Percentiles rank a stretch among this genome's conserved stretches.
Evolutionary conservation across 2,797 vertebrate genomes (phyloP).

Genomic region (Cossypha caffra): DNA sequence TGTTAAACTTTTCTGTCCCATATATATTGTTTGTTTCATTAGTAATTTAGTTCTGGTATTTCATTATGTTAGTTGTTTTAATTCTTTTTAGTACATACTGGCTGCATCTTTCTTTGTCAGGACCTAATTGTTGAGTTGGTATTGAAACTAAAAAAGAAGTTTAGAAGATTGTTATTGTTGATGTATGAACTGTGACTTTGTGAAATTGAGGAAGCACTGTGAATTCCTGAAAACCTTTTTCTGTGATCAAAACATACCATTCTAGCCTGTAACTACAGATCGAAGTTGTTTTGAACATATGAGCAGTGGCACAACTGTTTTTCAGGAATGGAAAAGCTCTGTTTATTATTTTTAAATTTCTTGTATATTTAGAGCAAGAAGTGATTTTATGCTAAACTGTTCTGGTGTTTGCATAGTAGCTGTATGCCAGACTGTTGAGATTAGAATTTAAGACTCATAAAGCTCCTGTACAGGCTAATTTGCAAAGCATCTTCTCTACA

Average conservation of each 20-base stretch:
- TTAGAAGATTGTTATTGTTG: neutral
- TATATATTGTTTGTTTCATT: neutral
- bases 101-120: neutral
- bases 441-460: slow-evolving; percentile 36
- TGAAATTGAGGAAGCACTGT: neutral
- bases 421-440: neutral
- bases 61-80: neutral
- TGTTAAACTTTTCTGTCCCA: neutral
- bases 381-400: neutral
- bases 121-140: neutral
- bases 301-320: neutral
- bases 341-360: neutral
- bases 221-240: neutral
- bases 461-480: slow-evolving; percentile 41
- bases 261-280: neutral
- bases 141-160: neutral
- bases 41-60: neutral
- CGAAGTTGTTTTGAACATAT: neutral
- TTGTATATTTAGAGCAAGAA: neutral
- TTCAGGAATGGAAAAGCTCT: neutral
- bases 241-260: neutral
- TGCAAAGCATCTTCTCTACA: neutral
- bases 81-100: neutral
- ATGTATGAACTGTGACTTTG: neutral
- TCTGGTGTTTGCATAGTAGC: neutral